Conservation (phyloP, 2,113 vertebrate species). For the Eupsittula cactorum region DNA sequence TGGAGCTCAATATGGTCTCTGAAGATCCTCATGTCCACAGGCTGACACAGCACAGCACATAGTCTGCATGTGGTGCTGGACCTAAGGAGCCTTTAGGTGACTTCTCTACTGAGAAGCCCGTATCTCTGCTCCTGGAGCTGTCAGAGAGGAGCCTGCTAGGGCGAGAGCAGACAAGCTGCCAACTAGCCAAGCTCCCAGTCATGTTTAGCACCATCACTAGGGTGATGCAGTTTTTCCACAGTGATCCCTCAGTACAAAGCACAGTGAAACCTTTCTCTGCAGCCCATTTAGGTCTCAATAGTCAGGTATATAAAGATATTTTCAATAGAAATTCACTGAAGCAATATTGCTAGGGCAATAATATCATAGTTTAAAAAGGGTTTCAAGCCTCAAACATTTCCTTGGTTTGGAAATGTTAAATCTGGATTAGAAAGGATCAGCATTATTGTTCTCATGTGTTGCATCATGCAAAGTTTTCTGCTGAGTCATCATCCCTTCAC, state of each 20-base stretch:
- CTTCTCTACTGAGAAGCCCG: background rate
- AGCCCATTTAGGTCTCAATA: background rate
- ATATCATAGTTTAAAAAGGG: background rate
- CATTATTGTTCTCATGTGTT: background rate
- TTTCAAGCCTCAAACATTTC: background rate
- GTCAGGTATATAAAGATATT: background rate
- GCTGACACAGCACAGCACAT: background rate
- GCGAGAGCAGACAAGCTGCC: background rate
- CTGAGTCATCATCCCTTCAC: background rate
- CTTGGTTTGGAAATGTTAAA: background rate
- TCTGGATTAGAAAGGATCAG: background rate
- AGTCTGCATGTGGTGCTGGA: background rate
- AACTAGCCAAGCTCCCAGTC: background rate
- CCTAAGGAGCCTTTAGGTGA: background rate
- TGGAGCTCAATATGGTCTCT: background rate
- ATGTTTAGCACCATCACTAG: background rate
- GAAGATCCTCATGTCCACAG: background rate
- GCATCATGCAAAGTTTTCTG: background rate
- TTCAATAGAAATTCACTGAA: background rate
- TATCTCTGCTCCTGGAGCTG: background rate
- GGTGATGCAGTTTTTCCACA: background rate
- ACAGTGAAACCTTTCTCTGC: background rate
- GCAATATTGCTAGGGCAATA: background rate
- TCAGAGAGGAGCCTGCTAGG: background rate
- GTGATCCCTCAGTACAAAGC: background rate